Evolutionary conservation across 2,797 vertebrate genomes (phyloP).

Genomic region (Tangara arthus): DNA sequence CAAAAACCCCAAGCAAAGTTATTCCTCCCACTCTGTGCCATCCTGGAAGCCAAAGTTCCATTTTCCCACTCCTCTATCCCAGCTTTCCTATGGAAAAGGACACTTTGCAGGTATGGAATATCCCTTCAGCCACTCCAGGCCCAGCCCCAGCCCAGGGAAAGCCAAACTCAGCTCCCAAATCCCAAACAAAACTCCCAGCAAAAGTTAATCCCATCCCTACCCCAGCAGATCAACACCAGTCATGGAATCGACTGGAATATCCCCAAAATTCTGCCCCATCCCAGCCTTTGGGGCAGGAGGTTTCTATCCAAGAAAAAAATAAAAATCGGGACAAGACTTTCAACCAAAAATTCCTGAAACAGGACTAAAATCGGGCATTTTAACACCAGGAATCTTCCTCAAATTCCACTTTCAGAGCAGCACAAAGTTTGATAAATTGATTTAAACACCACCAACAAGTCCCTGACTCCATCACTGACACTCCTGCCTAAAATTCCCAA

Average conservation of each 20-base stretch:
- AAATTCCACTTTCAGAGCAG: not conserved
- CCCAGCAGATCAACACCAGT: fast-evolving
- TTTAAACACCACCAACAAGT: fast-evolving
- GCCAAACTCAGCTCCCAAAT: not conserved
- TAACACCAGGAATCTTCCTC: not conserved
- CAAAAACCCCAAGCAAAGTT: not conserved
- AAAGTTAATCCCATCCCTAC: not conserved
- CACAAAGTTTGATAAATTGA: fast-evolving
- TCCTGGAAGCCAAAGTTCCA: fast-evolving
- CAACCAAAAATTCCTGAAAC: not conserved
- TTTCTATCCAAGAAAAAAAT: not conserved
- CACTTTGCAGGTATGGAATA: not conserved
- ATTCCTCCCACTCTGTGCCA: fast-evolving
- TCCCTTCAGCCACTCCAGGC: not conserved
- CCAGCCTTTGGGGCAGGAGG: fast-evolving
- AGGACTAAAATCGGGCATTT: not conserved
- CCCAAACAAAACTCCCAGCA: not conserved
- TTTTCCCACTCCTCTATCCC: not conserved
- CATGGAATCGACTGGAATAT: fast-evolving
- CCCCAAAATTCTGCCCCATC: not conserved
- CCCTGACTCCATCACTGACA: not conserved
- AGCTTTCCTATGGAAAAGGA: not conserved
- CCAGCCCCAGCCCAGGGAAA: not conserved
- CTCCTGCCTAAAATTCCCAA: not conserved
- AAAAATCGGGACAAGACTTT: not conserved